Percentiles rank a stretch among this genome's conserved stretches.
phyloP scores from a whole-genome alignment of 2,888 invertebrate species.

The Zaprionus obscuricornis region DNA sequence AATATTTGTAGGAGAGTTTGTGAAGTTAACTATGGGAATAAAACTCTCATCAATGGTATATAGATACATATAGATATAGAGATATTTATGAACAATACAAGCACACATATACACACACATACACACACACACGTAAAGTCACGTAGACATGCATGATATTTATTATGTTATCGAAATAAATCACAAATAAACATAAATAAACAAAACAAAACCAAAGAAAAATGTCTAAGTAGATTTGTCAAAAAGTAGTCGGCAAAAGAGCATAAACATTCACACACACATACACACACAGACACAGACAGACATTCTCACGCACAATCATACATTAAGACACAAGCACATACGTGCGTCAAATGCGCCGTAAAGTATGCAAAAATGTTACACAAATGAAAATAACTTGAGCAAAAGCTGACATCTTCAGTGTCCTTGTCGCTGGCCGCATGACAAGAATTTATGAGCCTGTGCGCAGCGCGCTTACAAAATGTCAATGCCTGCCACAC shows the following conservation, averaged over 20 bases:
- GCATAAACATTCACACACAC: slow-evolving; percentile 39
- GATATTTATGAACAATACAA: no score
- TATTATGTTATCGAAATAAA: slow-evolving; percentile 78
- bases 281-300: slow-evolving; percentile 18
- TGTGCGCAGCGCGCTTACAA: slow-evolving; percentile 55
- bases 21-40: no score
- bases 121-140: neutral
- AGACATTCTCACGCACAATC: slow-evolving; percentile 1
- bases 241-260: slow-evolving; percentile 66
- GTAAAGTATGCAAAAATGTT: slow-evolving; percentile 76
- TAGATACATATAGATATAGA: neutral
- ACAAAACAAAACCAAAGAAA: slow-evolving; percentile 67
- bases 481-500: slow-evolving; percentile 67
- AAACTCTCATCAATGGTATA: neutral
- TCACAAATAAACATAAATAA: slow-evolving; percentile 78
- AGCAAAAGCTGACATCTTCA: slow-evolving; percentile 68
- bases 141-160: slow-evolving; percentile 55
- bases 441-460: slow-evolving; percentile 75
- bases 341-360: slow-evolving; percentile 71
- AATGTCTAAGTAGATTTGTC: slow-evolving; percentile 79
- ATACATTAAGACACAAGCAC: neutral
- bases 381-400: slow-evolving; percentile 75
- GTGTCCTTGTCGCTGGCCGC: slow-evolving; percentile 27
- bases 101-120: slow-evolving; percentile 4
- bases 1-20: no score